phyloP scores from a whole-genome alignment of 2,797 vertebrate species.

The Chaenodraco wilsoni region DNA sequence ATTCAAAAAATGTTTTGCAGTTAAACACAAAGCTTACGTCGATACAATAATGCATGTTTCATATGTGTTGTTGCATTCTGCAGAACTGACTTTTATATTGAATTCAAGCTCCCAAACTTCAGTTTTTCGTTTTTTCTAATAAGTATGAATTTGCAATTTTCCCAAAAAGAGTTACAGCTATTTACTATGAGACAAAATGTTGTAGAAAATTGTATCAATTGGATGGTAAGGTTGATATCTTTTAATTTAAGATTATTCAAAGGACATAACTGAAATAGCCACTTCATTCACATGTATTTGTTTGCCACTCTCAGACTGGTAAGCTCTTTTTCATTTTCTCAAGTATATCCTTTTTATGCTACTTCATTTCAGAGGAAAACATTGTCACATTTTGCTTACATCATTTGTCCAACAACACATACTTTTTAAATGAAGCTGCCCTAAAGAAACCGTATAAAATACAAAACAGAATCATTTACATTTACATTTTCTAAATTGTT shows the following conservation, averaged over 20 bases:
- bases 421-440: background rate
- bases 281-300: background rate
- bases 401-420: background rate
- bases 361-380: background rate
- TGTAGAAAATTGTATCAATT: background rate
- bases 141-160: constrained; percentile 4
- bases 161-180: background rate
- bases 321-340: background rate
- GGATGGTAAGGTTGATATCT: background rate
- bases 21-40: background rate
- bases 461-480: background rate
- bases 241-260: background rate
- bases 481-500: background rate
- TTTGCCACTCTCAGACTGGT: background rate
- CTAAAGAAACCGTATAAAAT: background rate
- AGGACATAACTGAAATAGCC: background rate
- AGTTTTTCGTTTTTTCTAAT: background rate
- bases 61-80: background rate
- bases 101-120: background rate
- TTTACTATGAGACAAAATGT: background rate
- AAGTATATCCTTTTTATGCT: background rate
- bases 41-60: background rate
- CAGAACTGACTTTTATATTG: background rate
- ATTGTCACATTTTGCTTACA: background rate
- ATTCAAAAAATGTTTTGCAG: background rate